Conservation (phyloP, 2,888 invertebrate species). For the Tribolium freemani region DNA sequence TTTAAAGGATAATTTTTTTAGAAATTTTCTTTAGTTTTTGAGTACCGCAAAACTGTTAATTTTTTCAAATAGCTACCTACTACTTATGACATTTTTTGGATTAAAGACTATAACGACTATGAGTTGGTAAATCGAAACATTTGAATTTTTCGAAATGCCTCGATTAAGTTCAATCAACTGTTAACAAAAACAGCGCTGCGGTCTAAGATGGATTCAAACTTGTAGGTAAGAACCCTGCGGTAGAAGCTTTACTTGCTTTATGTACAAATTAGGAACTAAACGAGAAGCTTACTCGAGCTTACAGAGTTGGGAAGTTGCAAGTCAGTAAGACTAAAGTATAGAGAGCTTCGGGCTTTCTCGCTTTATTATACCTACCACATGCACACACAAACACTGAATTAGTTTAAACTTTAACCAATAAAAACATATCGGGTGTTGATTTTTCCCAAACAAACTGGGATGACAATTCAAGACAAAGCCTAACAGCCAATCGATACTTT, state of each 20-base stretch:
- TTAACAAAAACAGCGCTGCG: conserved; percentile 25
- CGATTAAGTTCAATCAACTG: conserved; percentile 2
- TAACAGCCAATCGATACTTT: conserved; percentile 9
- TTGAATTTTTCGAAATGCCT: neutral
- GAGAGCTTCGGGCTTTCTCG: conserved; percentile 56
- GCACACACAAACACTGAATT: conserved; percentile 58
- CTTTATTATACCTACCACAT: conserved; percentile 55
- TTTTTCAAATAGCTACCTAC: no score
- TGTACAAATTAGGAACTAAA: conserved; percentile 62
- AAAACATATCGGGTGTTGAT: neutral
- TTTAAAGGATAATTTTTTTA: no score
- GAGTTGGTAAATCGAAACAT: no score
- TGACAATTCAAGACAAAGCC: conserved; percentile 4
- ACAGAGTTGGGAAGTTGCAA: conserved; percentile 61
- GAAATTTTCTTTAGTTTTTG: no score
- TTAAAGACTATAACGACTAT: no score
- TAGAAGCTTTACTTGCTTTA: conserved; percentile 60
- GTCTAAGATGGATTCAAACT: conserved; percentile 58
- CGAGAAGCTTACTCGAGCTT: conserved; percentile 62
- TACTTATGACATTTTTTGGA: no score
- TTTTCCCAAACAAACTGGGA: neutral
- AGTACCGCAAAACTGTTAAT: no score
- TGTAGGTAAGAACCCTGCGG: conserved; percentile 56
- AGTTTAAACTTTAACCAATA: conserved; percentile 51
- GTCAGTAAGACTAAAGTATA: conserved; percentile 59